Base-by-base conservation (phyloP, 1,140 invertebrate species). In the Brachionus plicatilis region DNA sequence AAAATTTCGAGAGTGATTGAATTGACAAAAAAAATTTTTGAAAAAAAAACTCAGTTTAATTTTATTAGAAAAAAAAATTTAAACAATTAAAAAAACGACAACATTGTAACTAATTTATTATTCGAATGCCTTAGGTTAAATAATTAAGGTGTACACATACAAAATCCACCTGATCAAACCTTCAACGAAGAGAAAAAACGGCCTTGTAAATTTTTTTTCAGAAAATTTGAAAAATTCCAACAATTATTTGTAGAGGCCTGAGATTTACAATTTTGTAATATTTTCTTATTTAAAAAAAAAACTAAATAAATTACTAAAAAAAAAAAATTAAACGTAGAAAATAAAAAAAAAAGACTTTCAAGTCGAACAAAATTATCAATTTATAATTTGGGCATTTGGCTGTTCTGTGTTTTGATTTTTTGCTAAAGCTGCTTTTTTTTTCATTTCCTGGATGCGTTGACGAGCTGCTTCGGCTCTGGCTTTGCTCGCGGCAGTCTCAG, bases 301-400 rank as follows among this genome's bases (percentile, higher is more conserved):
- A 72, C 41, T 72, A 37, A 72, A 72, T 72, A 72, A 72, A 72
- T 72, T 72, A 72, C 68, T 72, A 72, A 72, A 72, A 72, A 24
- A 24, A n/a, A 24, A 70, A 72, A 72, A 47, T 72, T 72, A 72
- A 72, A 72, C 68, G 68, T 76, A 76, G 72, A 76, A 76, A 76
- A 76, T 43, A 75, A 75, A 75, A 75, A 33, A n/a, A 75, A 75
- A 75, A 75, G 41, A 75, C 14, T 43, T 17, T 17, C 4, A 6
- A 75, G 37, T 75, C 17, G 2, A 75, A 75, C n/a, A 68, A 68
- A 27, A 14, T 68, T 68, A 33, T 72, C 68, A 72, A 72, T 72
- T 72, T 45, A 43, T 72, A 9, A 72, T 72, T 76, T 50, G 43
- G 7, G 43, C 43, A 9, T 24, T 20, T 50, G 9, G n/a, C 53